Evolutionary conservation across 2,888 invertebrate genomes (phyloP).

Genomic region (Candidula unifasciata): DNA sequence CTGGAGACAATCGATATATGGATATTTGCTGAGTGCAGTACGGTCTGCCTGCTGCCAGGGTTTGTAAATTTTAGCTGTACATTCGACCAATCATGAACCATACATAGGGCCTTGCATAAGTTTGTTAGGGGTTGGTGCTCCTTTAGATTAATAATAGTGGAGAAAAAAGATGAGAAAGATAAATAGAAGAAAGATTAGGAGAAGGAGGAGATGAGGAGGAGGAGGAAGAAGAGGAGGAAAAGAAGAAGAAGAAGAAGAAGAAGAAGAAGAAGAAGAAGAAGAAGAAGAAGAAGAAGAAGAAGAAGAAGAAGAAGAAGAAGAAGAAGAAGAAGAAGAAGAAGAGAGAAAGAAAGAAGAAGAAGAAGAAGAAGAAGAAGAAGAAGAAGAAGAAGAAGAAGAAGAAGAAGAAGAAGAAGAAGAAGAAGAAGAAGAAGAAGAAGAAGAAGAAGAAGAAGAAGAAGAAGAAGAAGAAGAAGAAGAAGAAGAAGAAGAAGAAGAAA

Average conservation of each 20-base stretch:
- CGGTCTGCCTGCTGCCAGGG: no score
- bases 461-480: background rate
- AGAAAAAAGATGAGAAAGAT: background rate
- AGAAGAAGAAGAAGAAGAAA: background rate
- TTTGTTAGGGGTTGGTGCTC: no score
- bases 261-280: no score
- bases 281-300: background rate
- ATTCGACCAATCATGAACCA: no score
- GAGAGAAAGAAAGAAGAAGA: background rate
- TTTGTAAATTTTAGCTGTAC: no score
- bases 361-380: conserved; percentile 30
- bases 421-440: conserved; percentile 24
- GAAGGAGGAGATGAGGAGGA: background rate
- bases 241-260: background rate
- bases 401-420: conserved; percentile 22
- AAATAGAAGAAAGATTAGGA: background rate
- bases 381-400: conserved; percentile 9
- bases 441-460: conserved; percentile 15
- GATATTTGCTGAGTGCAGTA: no score
- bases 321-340: no score
- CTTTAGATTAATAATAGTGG: no score
- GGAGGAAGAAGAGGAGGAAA: conserved; percentile 3
- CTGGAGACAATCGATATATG: no score
- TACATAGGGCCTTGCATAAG: no score
- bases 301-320: background rate